phyloP scores from a whole-genome alignment of 2,113 vertebrate genomes.

The Brachyhypopomus occidentalis region DNA sequence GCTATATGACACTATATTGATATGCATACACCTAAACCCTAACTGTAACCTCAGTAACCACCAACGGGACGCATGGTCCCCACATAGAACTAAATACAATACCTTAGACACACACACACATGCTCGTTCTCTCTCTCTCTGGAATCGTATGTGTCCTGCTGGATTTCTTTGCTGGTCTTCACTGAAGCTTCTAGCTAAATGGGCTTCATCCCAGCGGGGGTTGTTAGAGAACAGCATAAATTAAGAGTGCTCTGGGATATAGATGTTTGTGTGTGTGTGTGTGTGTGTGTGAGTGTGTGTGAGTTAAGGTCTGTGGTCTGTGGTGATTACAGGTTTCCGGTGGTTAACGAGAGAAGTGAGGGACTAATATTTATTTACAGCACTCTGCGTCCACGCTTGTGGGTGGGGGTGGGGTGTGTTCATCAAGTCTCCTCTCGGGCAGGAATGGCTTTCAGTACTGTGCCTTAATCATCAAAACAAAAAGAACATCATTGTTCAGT shows the following conservation, averaged over 20 bases:
- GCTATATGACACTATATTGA: too few species aligned
- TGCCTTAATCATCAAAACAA: neutral
- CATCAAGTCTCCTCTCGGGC: slow-evolving; percentile 15
- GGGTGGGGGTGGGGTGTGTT: neutral
- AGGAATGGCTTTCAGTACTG: neutral
- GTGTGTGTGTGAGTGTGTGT: slow-evolving; percentile 20
- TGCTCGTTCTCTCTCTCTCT: slow-evolving; percentile 14
- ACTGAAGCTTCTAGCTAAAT: slow-evolving; percentile 49
- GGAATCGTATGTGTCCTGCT: slow-evolving; percentile 17
- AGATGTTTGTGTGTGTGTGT: slow-evolving; percentile 31
- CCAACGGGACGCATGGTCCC: too few species aligned
- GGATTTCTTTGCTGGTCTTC: slow-evolving; percentile 30
- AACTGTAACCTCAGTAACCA: too few species aligned
- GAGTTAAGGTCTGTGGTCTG: slow-evolving; percentile 29
- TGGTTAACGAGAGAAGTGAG: slow-evolving; percentile 57
- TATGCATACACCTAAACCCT: too few species aligned
- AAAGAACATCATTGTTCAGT: neutral
- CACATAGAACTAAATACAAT: neutral
- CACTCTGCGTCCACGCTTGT: slow-evolving; percentile 37
- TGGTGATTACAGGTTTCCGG: slow-evolving; percentile 61
- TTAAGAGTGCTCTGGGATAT: slow-evolving; percentile 52
- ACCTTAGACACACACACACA: neutral
- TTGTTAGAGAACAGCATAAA: slow-evolving; percentile 63
- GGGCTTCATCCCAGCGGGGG: slow-evolving; percentile 60
- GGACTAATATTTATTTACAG: slow-evolving; percentile 59